A percentile compares a stretch with the other conserved stretches of the same genome.
Conservation (phyloP, 2,797 vertebrate genomes). For the Perodicticus potto region DNA sequence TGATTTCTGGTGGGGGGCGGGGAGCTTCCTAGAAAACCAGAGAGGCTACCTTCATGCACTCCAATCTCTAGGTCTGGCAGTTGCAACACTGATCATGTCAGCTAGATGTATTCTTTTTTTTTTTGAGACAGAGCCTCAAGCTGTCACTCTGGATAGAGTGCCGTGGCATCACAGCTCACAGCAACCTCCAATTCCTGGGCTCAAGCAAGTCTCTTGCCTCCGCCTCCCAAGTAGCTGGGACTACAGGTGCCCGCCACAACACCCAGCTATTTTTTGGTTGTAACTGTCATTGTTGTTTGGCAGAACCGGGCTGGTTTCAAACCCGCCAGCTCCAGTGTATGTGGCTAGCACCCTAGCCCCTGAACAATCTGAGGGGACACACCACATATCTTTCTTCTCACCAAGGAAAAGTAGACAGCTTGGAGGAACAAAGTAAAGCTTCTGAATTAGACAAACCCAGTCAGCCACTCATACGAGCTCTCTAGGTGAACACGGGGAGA, state of each 20-base stretch:
- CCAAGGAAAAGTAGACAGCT: not conserved
- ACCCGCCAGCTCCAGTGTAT: too few relatives aligned
- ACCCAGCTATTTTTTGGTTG: too few relatives aligned
- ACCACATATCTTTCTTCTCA: not conserved
- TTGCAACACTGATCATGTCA: not conserved
- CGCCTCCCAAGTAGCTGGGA: too few relatives aligned
- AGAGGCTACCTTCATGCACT: not conserved
- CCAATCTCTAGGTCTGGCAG: not conserved
- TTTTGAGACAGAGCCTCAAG: too few relatives aligned
- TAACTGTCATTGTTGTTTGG: too few relatives aligned
- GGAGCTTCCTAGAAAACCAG: not conserved
- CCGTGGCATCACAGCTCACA: too few relatives aligned
- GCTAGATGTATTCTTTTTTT: not conserved
- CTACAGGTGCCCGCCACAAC: too few relatives aligned
- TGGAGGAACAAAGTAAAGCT: not conserved
- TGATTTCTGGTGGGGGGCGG: not conserved
- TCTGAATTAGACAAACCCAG: not conserved
- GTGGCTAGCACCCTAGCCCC: too few relatives aligned
- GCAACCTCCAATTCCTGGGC: too few relatives aligned
- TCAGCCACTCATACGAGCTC: not conserved
- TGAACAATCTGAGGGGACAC: not conserved
- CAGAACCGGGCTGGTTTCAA: too few relatives aligned
- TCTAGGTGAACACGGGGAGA: not conserved
- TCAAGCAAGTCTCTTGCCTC: too few relatives aligned
- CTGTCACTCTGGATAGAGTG: too few relatives aligned